phyloP scores from a whole-genome alignment of 2,888 invertebrate species.

The Oxytorus armatus region DNA sequence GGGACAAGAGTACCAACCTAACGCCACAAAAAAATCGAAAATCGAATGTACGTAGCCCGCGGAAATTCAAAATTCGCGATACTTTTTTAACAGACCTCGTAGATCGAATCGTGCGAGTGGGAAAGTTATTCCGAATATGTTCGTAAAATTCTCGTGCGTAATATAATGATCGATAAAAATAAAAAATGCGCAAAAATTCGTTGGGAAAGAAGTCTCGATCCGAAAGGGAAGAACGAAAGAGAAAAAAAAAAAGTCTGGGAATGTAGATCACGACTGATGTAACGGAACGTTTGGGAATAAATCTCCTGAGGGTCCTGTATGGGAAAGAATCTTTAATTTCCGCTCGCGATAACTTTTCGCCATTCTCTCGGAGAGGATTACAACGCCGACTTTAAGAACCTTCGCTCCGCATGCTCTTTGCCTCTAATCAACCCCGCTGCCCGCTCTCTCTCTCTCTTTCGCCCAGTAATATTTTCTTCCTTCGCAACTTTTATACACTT shows the following conservation, averaged over 20 bases:
- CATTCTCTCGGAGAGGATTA: conserved; percentile 35
- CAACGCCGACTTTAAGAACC: conserved; percentile 36
- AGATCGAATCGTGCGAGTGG: background rate
- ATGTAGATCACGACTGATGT: background rate
- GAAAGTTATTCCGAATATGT: conserved; percentile 5
- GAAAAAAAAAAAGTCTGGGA: conserved; percentile 1
- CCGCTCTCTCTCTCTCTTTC: background rate
- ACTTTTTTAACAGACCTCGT: too few species aligned
- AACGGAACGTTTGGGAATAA: conserved; percentile 15
- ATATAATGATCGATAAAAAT: too few species aligned
- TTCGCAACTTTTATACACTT: conserved; percentile 22
- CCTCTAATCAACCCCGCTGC: conserved; percentile 47
- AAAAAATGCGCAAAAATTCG: conserved; percentile 25
- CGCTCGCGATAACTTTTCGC: conserved; percentile 47
- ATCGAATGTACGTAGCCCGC: too few species aligned
- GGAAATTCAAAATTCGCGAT: too few species aligned
- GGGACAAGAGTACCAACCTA: too few species aligned
- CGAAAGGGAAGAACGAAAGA: background rate
- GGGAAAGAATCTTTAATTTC: conserved; percentile 54
- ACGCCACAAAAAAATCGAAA: too few species aligned
- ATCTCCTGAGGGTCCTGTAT: too few species aligned
- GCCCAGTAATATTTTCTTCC: conserved; percentile 43
- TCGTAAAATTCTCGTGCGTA: background rate
- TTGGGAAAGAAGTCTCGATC: conserved; percentile 20
- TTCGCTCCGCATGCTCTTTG: conserved; percentile 3